Base-by-base conservation (phyloP, 2,797 vertebrate species). In the Alosa sapidissima region DNA sequence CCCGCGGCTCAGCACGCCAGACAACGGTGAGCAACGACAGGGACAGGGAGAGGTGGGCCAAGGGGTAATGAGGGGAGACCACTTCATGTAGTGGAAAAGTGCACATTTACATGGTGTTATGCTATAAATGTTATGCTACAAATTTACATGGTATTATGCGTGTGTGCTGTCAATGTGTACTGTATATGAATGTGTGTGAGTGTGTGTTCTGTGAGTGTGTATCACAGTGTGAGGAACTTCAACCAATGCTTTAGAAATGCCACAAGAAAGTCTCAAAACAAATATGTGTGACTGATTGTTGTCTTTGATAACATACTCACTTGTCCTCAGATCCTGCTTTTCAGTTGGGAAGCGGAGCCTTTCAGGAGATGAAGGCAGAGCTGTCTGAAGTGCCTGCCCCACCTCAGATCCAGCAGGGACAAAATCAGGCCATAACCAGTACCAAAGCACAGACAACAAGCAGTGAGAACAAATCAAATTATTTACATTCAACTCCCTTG, bases 281-380 rank as follows among this genome's bases (percentile, higher is more conserved):
- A 72, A 72, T 72, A 72, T 9, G 1, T 13, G 28, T 5, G 28
- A 72, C 65, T 36, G 28, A 36, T 13, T 72, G 9, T 36, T 47
- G 6, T 21, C 16, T 19, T 41, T 47, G 41, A 78, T 78, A 75
- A 2, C 19, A 78, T 21, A 41, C 41, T 36, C 13, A 19, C 5
- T 41, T 75, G 16, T 78, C 8, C 6, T 45, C 87, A 98, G 97
- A 94, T 86, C 89, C 97, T 1, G 89, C 91, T 0, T 97, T 97
- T 97, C 93, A 94, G 86, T 84, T 91, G 0, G 92, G 95, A 85
- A 84, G 88, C 1, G 24, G 92, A 4, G 86, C 93, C 78, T 98
- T 96, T 91, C 97, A 97, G 91, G 98, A 99, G 92, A 88, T 98
- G 90, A 97, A 97, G 91, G 97, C 97, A 0, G 96, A 97, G 84